Conservation (phyloP, 2,888 invertebrate species). For the Myopa testacea region DNA sequence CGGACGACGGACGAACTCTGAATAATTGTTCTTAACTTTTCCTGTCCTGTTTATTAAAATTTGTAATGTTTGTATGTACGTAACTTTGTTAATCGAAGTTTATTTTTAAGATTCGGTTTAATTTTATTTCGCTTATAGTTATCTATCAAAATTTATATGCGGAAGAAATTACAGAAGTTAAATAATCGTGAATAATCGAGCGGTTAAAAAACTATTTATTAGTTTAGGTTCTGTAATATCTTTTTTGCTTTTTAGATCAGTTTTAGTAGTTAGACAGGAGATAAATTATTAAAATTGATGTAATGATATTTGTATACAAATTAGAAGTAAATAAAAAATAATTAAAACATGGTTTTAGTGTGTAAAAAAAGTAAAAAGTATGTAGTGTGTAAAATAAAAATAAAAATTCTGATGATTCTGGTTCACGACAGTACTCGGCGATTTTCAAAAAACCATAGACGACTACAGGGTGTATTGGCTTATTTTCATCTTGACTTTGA, state of each 20-base stretch:
- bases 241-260: conserved; percentile 35
- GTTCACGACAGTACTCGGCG: too few species aligned
- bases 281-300: conserved; percentile 37
- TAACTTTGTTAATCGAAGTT: conserved; percentile 4
- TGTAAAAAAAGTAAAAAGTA: too few species aligned
- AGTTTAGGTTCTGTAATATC: conserved; percentile 49
- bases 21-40: not conserved
- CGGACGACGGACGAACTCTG: not conserved
- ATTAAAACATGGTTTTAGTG: not conserved
- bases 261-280: conserved; percentile 27
- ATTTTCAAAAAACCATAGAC: too few species aligned
- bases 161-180: conserved; percentile 46
- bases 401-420: too few species aligned
- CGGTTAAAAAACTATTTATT: not conserved
- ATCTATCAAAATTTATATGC: conserved; percentile 37
- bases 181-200: not conserved
- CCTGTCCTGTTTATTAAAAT: conserved; percentile 1
- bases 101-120: conserved; percentile 21
- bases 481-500: too few species aligned
- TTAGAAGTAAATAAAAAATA: not conserved
- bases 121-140: conserved; percentile 14
- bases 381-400: too few species aligned
- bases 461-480: too few species aligned
- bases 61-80: not conserved
- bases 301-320: conserved; percentile 9